Conservation (phyloP, 2,113 vertebrate species). For the Bubo scandiacus region DNA sequence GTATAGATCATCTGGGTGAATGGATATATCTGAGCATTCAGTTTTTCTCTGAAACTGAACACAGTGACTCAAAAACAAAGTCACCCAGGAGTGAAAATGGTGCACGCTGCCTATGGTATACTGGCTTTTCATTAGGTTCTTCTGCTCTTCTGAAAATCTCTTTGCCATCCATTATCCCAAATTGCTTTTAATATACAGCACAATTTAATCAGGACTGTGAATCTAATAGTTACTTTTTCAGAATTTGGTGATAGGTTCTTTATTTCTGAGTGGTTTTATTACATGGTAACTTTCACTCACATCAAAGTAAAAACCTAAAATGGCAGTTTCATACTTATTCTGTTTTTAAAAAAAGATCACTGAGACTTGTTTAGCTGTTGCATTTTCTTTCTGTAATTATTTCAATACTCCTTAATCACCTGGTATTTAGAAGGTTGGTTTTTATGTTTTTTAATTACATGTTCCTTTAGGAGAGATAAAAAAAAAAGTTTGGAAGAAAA, state of each 20-base stretch:
- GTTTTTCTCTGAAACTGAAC: neutral
- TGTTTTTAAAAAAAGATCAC: neutral
- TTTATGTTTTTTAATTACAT: neutral
- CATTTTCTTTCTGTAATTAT: neutral
- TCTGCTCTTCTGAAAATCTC: neutral
- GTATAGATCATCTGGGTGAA: neutral
- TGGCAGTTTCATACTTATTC: neutral
- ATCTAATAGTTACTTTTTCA: neutral
- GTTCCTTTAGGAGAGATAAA: neutral
- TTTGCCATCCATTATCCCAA: neutral
- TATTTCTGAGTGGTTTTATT: conserved; percentile 28
- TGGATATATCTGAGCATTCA: neutral
- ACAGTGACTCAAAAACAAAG: neutral
- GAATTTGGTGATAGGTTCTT: conserved; percentile 38
- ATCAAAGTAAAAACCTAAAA: conserved; percentile 58
- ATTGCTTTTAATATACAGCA: neutral
- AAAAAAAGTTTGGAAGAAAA: neutral
- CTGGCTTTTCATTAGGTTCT: neutral
- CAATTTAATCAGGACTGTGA: conserved; percentile 29
- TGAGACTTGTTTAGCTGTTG: neutral
- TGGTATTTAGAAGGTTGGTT: neutral
- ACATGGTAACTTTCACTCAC: conserved; percentile 1
- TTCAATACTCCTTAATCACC: neutral
- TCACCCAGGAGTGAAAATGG: neutral
- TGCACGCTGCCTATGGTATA: neutral